Evolutionary conservation across 2,113 vertebrate species (phyloP).

Genomic region (Etheostoma spectabile): DNA sequence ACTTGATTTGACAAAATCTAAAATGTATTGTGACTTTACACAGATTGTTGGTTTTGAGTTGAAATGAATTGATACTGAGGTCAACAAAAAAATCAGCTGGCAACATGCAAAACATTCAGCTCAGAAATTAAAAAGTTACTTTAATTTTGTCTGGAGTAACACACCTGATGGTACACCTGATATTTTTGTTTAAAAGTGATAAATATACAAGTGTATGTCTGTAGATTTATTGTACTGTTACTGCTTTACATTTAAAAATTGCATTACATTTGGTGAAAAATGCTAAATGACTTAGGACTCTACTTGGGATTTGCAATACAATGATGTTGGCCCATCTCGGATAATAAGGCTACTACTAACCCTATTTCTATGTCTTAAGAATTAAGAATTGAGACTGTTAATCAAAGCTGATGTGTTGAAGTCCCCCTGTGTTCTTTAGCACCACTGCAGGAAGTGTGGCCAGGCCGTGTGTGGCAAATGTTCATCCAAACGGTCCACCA

Average conservation of each 20-base stretch:
- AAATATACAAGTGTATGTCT: too few species aligned
- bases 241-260: neutral
- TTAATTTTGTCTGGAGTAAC: neutral
- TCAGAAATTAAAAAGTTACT: too few species aligned
- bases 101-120: too few species aligned
- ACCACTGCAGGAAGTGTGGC: constrained; percentile 98
- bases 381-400: neutral
- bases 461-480: constrained; percentile 96
- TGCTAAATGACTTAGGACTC: neutral
- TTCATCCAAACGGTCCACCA: constrained; percentile 95
- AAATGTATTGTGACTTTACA: neutral
- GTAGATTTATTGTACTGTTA: neutral
- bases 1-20: neutral
- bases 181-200: neutral
- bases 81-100: too few species aligned
- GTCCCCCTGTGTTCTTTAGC: constrained; percentile 81
- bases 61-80: too few species aligned
- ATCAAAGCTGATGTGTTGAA: neutral
- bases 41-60: neutral
- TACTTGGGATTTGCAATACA: neutral
- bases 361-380: too few species aligned
- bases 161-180: neutral
- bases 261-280: neutral
- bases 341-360: neutral
- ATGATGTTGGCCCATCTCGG: neutral